These are phyloP conservation scores for Apis cerana DNA, from an alignment of 1,140 invertebrate genomes.

Conservation along the genomic window DNA sequence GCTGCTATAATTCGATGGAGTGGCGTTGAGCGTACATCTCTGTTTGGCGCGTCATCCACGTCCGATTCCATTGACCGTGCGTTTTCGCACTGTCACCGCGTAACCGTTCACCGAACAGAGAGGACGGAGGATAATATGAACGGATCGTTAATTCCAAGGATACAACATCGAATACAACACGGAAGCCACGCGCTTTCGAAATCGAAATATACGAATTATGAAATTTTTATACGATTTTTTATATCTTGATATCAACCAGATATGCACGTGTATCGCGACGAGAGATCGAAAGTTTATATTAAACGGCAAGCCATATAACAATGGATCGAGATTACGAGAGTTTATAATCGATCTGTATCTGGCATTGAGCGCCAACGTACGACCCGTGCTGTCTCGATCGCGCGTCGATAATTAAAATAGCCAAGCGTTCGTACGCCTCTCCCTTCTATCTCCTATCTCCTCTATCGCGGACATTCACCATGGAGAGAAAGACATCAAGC, in stretches of 20 bases:
- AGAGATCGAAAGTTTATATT: constrained; percentile 53
- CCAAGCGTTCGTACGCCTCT: constrained; percentile 41
- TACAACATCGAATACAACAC: constrained; percentile 53
- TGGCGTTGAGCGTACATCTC: constrained; percentile 67
- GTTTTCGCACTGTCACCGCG: constrained; percentile 75
- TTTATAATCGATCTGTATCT: constrained; percentile 56
- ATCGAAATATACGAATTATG: no score
- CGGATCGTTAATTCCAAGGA: constrained; percentile 68
- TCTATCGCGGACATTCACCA: constrained; percentile 13
- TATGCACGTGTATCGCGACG: constrained; percentile 31
- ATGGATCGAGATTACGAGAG: constrained; percentile 53
- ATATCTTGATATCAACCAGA: constrained; percentile 1
- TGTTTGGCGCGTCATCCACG: constrained; percentile 71
- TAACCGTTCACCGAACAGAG: constrained; percentile 61
- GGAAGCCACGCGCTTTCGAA: constrained; percentile 60
- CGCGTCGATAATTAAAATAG: constrained; percentile 64
- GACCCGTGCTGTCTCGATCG: constrained; percentile 39
- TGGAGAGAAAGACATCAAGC: constrained; percentile 39
- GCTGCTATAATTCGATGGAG: constrained; percentile 75
- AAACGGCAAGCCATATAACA: constrained; percentile 46
- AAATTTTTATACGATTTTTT: no score
- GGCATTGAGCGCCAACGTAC: constrained; percentile 33
- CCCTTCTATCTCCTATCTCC: background rate
- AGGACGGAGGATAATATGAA: constrained; percentile 56
- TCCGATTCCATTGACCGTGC: constrained; percentile 73